Conservation (phyloP, 2,888 invertebrate genomes). For the Caenorhabditis sulstoni region DNA sequence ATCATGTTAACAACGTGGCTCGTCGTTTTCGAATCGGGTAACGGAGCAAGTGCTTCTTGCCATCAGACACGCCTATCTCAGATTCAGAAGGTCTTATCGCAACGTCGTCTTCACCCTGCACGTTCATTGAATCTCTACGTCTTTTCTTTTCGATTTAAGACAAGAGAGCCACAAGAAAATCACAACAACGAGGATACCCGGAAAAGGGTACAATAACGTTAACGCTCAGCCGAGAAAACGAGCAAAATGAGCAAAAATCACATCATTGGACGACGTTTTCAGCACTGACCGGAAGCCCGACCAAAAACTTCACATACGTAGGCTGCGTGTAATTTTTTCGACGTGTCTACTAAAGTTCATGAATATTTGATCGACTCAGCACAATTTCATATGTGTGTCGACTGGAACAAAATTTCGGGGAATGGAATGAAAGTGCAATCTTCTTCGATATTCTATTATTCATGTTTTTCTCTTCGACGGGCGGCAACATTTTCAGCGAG, state of each 20-base stretch:
- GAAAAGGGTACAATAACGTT: constrained; percentile 24
- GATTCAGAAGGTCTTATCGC: constrained; percentile 29
- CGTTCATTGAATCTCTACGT: not conserved
- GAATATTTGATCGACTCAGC: constrained; percentile 46
- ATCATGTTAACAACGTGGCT: constrained; percentile 45
- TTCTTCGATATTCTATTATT: constrained; percentile 24
- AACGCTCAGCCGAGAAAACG: not conserved
- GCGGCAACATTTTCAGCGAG: too few species aligned
- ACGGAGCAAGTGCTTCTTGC: constrained; percentile 32
- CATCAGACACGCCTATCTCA: constrained; percentile 19
- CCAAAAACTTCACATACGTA: too few species aligned
- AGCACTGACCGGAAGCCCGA: too few species aligned
- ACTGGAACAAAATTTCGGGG: constrained; percentile 33
- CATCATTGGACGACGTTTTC: not conserved
- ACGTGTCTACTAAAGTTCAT: constrained; percentile 30
- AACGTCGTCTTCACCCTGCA: too few species aligned
- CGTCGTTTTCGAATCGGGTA: constrained; percentile 40
- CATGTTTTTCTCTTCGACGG: constrained; percentile 20
- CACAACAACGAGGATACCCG: constrained; percentile 33
- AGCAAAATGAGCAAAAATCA: constrained; percentile 15
- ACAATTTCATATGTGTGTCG: constrained; percentile 33
- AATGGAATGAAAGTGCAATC: constrained; percentile 14
- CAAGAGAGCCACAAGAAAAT: constrained; percentile 17
- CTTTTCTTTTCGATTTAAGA: constrained; percentile 9
- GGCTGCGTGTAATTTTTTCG: constrained; percentile 5